These are phyloP conservation scores for Brachypteracias leptosomus DNA, from an alignment of 2,113 vertebrate species.

Conservation along the genomic window DNA sequence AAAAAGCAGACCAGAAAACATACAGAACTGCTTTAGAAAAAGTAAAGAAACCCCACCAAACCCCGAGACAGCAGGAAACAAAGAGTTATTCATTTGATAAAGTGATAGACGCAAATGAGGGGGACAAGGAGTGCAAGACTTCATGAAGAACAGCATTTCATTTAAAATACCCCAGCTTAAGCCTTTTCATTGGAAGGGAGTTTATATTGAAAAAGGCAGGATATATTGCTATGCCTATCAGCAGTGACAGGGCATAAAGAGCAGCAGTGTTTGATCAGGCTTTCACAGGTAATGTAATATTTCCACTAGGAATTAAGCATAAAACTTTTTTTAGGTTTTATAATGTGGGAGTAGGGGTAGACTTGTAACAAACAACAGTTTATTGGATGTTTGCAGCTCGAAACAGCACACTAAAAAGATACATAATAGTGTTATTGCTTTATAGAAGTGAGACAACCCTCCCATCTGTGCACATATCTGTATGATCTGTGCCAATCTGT, in stretches of 20 bases:
- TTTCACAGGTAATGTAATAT: slow-evolving; percentile 44
- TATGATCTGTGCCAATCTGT: background rate
- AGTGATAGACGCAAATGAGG: slow-evolving; percentile 15
- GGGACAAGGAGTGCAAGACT: slow-evolving; percentile 18
- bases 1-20: slow-evolving; percentile 48
- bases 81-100: slow-evolving; percentile 52
- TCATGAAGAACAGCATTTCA: slow-evolving; percentile 39
- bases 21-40: background rate
- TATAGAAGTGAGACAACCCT: background rate
- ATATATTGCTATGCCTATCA: slow-evolving; percentile 33
- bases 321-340: slow-evolving; percentile 39
- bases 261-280: slow-evolving; percentile 53
- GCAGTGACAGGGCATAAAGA: slow-evolving; percentile 42
- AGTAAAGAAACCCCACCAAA: background rate
- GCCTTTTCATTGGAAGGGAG: background rate
- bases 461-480: background rate
- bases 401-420: background rate
- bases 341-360: background rate
- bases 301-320: slow-evolving; percentile 60
- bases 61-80: background rate
- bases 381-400: background rate
- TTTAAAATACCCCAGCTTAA: slow-evolving; percentile 50
- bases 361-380: background rate
- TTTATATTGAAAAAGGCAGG: slow-evolving; percentile 16
- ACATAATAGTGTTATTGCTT: background rate